phyloP scores from a whole-genome alignment of 2,888 invertebrate genomes.

The Oscheius onirici region DNA sequence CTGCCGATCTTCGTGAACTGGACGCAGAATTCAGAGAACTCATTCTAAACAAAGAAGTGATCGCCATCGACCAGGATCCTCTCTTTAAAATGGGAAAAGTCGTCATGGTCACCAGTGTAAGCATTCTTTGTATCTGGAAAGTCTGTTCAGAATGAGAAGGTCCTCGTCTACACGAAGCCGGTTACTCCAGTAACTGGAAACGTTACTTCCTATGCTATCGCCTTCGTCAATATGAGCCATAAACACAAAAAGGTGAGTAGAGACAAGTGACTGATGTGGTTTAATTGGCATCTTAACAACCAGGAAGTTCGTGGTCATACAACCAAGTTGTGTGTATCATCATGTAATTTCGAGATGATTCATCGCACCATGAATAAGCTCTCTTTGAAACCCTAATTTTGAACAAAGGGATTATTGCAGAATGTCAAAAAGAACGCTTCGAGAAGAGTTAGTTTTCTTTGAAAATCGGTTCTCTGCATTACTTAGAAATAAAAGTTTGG shows the following conservation, averaged over 20 bases:
- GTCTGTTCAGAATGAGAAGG: conserved; percentile 43
- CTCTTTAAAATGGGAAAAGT: conserved; percentile 66
- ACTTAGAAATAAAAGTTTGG: no score
- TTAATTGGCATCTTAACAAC: neutral
- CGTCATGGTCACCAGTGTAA: conserved; percentile 48
- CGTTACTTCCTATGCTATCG: conserved; percentile 53
- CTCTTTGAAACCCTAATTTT: no score
- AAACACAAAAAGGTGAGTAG: conserved; percentile 27
- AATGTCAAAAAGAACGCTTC: neutral
- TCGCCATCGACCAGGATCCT: conserved; percentile 69
- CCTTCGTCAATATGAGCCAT: conserved; percentile 49
- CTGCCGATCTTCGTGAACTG: conserved; percentile 43
- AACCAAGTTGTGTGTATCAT: no score
- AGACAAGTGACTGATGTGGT: neutral
- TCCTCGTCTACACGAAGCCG: conserved; percentile 54
- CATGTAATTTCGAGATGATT: no score
- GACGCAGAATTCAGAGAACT: conserved; percentile 49
- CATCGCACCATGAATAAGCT: no score
- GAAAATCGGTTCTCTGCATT: no score
- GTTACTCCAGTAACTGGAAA: conserved; percentile 49
- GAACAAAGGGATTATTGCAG: no score
- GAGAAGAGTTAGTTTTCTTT: no score
- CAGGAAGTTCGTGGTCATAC: neutral
- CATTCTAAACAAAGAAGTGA: conserved; percentile 61
- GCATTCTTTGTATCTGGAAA: neutral